A percentile compares a stretch with the other conserved stretches of the same genome.
phyloP scores from a whole-genome alignment of 2,888 invertebrate species.

The Zonitis immaculata region DNA sequence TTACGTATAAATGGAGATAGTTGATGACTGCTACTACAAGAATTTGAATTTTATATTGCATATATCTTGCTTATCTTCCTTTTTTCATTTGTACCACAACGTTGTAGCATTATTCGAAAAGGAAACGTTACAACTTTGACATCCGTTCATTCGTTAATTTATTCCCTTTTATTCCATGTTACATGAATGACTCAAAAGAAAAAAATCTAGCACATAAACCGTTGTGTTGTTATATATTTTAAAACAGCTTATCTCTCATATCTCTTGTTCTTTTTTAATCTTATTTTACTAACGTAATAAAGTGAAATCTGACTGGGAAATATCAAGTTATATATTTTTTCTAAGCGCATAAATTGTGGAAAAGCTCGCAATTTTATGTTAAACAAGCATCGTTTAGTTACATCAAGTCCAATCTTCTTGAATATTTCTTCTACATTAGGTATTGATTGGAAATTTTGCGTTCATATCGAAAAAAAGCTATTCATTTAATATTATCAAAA shows the following conservation, averaged over 20 bases:
- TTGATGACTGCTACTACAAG: neutral
- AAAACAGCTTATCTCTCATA: slow-evolving; percentile 20
- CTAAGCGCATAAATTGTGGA: slow-evolving; percentile 14
- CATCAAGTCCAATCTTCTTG: neutral
- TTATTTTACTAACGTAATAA: slow-evolving; percentile 11
- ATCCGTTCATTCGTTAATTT: neutral
- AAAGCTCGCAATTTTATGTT: slow-evolving; percentile 12
- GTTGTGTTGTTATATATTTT: slow-evolving; percentile 17
- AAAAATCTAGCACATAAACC: slow-evolving; percentile 14
- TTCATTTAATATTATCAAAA: neutral
- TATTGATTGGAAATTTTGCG: neutral
- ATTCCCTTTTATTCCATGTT: neutral
- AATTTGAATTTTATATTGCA: neutral
- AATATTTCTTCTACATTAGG: neutral
- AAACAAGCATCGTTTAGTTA: slow-evolving; percentile 1
- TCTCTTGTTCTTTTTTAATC: slow-evolving; percentile 19
- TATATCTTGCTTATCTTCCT: neutral
- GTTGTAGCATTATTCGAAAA: neutral
- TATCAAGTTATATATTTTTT: slow-evolving; percentile 20
- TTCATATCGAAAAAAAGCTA: neutral
- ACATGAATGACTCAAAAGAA: neutral
- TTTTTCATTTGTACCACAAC: neutral
- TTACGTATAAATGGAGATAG: neutral
- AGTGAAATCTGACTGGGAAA: slow-evolving; percentile 18
- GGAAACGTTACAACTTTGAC: neutral